Evolutionary conservation across 2,113 vertebrate species (phyloP).

Genomic region (Solea senegalensis): DNA sequence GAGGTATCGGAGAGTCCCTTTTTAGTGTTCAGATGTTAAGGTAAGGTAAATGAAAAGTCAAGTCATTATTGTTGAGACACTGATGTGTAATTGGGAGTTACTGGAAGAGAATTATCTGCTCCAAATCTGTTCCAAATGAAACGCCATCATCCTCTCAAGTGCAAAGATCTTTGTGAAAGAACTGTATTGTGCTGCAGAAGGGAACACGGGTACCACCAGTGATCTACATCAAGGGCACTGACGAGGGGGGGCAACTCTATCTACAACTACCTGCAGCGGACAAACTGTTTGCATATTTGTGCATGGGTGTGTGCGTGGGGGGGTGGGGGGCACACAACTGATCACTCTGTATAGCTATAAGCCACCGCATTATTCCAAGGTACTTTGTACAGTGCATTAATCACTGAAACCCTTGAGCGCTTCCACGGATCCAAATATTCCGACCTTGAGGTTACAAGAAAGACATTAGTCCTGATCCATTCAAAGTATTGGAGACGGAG

Average conservation of each 20-base stretch:
- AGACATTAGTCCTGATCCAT: conserved; percentile 85
- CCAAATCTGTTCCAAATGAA: neutral
- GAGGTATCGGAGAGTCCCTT: conserved; percentile 49
- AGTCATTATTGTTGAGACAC: conserved; percentile 6
- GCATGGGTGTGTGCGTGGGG: conserved; percentile 35
- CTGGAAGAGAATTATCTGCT: neutral
- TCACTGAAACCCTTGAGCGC: conserved; percentile 82
- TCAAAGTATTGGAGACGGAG: conserved; percentile 76
- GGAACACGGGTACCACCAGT: conserved; percentile 68
- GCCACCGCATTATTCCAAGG: conserved; percentile 78
- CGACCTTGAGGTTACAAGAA: conserved; percentile 87
- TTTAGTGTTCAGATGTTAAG: conserved; percentile 45
- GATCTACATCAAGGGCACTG: conserved; percentile 78
- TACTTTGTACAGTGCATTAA: conserved; percentile 85
- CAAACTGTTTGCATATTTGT: conserved; percentile 28
- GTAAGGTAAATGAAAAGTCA: conserved; percentile 32
- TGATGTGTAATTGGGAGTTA: neutral
- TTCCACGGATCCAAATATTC: conserved; percentile 81
- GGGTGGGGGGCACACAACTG: conserved; percentile 47
- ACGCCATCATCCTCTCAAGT: conserved; percentile 34
- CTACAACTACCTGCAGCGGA: conserved; percentile 43
- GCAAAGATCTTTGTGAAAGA: conserved; percentile 35
- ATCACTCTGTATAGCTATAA: conserved; percentile 74
- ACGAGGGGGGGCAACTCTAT: conserved; percentile 71
- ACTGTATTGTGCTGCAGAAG: conserved; percentile 39